These are phyloP conservation scores for Protaetia brevitarsis DNA, from an alignment of 1,140 invertebrate genomes.

Conservation along the genomic window DNA sequence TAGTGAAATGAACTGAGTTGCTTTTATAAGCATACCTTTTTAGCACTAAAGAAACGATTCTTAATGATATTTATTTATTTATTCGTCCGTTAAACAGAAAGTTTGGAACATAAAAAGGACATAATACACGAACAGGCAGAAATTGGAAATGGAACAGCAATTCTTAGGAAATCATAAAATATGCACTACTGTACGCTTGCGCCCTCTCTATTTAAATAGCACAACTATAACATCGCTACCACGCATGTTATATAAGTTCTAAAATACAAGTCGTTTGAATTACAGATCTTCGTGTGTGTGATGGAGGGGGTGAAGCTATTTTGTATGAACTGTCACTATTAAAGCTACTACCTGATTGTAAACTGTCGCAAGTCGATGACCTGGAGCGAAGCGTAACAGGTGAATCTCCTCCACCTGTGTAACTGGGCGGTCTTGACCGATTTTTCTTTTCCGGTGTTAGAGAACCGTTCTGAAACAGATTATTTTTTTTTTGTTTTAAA, in stretches of 20 bases:
- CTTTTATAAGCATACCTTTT: no score
- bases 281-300: conserved; percentile 67
- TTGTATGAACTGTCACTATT: conserved; percentile 53
- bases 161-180: no score
- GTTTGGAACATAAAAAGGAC: no score
- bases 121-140: no score
- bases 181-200: no score
- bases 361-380: conserved; percentile 77
- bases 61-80: no score
- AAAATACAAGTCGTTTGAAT: conserved; percentile 62
- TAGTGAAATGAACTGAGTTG: no score
- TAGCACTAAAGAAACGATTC: no score
- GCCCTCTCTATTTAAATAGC: no score
- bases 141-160: no score
- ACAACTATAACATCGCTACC: not conserved
- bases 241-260: conserved; percentile 57
- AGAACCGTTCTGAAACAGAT: conserved; percentile 67
- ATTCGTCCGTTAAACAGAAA: no score
- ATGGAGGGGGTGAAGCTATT: conserved; percentile 67
- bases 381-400: conserved; percentile 72
- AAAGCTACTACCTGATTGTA: conserved; percentile 62
- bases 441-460: conserved; percentile 79
- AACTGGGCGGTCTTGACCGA: conserved; percentile 81
- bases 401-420: conserved; percentile 75
- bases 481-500: no score